Evolutionary conservation across 2,113 vertebrate species (phyloP).

Genomic region (Pterophyllum scalare): DNA sequence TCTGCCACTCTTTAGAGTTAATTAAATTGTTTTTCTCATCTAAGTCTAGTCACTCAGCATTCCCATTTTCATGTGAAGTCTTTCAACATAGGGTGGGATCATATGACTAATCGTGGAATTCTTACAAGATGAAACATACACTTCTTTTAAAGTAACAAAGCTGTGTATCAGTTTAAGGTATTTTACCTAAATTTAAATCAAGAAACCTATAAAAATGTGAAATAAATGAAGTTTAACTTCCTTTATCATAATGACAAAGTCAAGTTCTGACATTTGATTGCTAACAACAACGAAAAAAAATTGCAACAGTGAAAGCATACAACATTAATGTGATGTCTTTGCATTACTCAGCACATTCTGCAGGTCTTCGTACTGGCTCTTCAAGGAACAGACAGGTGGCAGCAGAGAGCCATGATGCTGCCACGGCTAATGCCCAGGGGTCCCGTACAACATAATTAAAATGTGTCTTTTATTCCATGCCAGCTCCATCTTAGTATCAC

Average conservation of each 20-base stretch:
- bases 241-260: background rate
- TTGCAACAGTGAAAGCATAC: background rate
- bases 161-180: background rate
- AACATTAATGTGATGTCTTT: background rate
- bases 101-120: background rate
- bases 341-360: slow-evolving; percentile 68
- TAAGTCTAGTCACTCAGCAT: background rate
- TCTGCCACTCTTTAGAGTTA: slow-evolving; percentile 20
- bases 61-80: background rate
- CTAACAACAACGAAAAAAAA: background rate
- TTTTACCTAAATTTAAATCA: too few species aligned
- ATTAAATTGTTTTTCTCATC: slow-evolving; percentile 27
- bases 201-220: background rate
- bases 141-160: slow-evolving; percentile 1
- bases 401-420: slow-evolving; percentile 87
- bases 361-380: background rate
- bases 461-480: slow-evolving; percentile 68
- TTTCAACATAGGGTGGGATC: background rate
- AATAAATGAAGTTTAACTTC: background rate
- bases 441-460: slow-evolving; percentile 66
- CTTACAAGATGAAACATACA: background rate
- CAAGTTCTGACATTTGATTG: background rate
- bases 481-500: slow-evolving; percentile 63
- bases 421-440: slow-evolving; percentile 36
- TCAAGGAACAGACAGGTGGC: slow-evolving; percentile 91